Evolutionary conservation across 1,140 invertebrate species (phyloP).

Genomic region (Drosophila tropicalis): DNA sequence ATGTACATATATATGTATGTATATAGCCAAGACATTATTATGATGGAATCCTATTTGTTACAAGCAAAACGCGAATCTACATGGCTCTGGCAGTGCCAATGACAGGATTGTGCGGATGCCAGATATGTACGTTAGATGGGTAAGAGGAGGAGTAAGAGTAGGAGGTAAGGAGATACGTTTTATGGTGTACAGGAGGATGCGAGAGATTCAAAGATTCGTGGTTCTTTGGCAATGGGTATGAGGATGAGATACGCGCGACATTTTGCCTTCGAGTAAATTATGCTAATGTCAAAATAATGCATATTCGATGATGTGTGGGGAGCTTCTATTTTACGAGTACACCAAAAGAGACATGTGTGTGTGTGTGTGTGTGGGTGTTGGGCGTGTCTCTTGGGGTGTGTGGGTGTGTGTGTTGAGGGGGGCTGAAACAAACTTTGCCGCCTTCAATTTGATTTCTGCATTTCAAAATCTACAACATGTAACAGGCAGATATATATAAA

Average conservation of each 20-base stretch:
- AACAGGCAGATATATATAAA: not conserved
- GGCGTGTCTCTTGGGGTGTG: slow-evolving; percentile 2
- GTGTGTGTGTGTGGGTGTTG: slow-evolving; percentile 1
- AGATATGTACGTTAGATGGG: slow-evolving; percentile 8
- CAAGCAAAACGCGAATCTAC: slow-evolving; percentile 69
- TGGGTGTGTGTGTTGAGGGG: slow-evolving; percentile 12
- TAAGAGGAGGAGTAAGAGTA: not conserved
- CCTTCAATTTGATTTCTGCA: slow-evolving; percentile 16
- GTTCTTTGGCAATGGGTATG: slow-evolving; percentile 12
- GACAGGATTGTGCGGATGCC: slow-evolving; percentile 50
- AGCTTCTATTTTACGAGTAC: slow-evolving; percentile 10
- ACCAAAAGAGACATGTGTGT: not conserved
- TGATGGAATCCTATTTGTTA: slow-evolving; percentile 82
- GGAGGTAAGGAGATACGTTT: not conserved
- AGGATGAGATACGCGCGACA: slow-evolving; percentile 35
- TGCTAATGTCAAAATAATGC: slow-evolving; percentile 83
- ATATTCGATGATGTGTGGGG: slow-evolving; percentile 81
- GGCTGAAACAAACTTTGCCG: slow-evolving; percentile 15
- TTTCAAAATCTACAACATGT: slow-evolving; percentile 17
- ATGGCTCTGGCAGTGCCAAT: slow-evolving; percentile 67
- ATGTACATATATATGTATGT: slow-evolving; percentile 20
- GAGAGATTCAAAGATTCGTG: not conserved
- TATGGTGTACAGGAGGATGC: not conserved
- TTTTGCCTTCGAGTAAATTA: slow-evolving; percentile 70
- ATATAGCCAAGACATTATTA: slow-evolving; percentile 68